Conservation (phyloP, 2,888 invertebrate species). For the Syrphus vitripennis region DNA sequence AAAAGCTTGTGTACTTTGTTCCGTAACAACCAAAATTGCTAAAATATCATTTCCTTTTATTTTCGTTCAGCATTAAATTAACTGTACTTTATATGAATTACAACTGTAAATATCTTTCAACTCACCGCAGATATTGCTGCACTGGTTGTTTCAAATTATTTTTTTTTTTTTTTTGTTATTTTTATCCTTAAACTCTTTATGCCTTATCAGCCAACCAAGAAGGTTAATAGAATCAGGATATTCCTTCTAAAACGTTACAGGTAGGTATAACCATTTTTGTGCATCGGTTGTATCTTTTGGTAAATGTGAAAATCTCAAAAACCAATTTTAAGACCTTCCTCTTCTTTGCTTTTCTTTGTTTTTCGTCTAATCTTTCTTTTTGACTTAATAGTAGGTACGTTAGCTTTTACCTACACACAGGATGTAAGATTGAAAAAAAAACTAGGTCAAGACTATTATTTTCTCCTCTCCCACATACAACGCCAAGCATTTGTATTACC, state of each 20-base stretch:
- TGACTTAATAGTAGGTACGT: slow-evolving; percentile 8
- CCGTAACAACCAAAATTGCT: not conserved
- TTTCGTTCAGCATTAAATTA: not conserved
- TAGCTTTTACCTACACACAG: too few relatives aligned
- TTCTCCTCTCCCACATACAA: not conserved
- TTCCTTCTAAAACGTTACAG: not conserved
- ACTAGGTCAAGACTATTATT: slow-evolving; percentile 65
- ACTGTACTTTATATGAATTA: slow-evolving; percentile 29
- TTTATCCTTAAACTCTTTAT: not conserved
- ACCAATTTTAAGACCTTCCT: slow-evolving; percentile 49
- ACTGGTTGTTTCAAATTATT: slow-evolving; percentile 14
- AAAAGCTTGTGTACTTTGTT: not conserved
- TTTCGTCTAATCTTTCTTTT: slow-evolving; percentile 17
- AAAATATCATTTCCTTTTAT: not conserved
- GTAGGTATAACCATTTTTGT: not conserved
- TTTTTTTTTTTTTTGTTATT: too few relatives aligned
- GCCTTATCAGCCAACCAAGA: not conserved
- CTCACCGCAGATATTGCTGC: slow-evolving; percentile 21
- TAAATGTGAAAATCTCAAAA: slow-evolving; percentile 54
- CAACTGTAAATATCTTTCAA: slow-evolving; percentile 45
- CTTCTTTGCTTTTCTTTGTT: not conserved
- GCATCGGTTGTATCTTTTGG: not conserved
- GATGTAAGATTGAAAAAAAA: slow-evolving; percentile 18
- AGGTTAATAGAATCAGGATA: slow-evolving; percentile 1
- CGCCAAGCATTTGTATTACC: slow-evolving; percentile 28